phyloP scores from a whole-genome alignment of 2,888 invertebrate species.

The Cryptosula pallasiana region DNA sequence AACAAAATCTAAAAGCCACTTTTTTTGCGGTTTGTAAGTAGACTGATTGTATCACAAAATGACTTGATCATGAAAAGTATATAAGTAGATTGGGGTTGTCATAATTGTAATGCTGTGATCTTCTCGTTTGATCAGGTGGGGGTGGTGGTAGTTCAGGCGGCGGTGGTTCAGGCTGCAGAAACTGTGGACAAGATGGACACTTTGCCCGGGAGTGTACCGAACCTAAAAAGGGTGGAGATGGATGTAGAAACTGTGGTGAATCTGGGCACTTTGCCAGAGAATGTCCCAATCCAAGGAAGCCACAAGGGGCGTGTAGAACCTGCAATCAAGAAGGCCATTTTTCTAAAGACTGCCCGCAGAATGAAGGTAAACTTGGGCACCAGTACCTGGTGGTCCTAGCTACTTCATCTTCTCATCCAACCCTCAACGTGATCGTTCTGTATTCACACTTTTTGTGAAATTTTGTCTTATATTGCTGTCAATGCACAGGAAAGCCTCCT shows the following conservation, averaged over 20 bases:
- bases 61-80: too few relatives aligned
- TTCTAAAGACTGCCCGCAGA: slow-evolving; percentile 28
- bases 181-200: slow-evolving; percentile 35
- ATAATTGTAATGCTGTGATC: too few relatives aligned
- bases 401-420: too few relatives aligned
- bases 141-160: background rate
- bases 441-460: too few relatives aligned
- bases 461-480: too few relatives aligned
- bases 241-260: slow-evolving; percentile 33
- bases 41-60: too few relatives aligned
- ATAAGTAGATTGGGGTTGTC: too few relatives aligned
- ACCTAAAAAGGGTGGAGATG: slow-evolving; percentile 8
- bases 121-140: too few relatives aligned
- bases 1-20: too few relatives aligned
- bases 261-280: slow-evolving; percentile 34
- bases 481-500: background rate
- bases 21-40: too few relatives aligned
- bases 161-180: slow-evolving; percentile 29
- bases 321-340: slow-evolving; percentile 32
- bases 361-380: slow-evolving; percentile 26
- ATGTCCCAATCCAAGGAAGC: slow-evolving; percentile 30
- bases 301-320: slow-evolving; percentile 28
- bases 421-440: too few relatives aligned
- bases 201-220: slow-evolving; percentile 34
- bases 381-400: too few relatives aligned